These are phyloP conservation scores for Rotaria macrura DNA, from an alignment of 2,888 invertebrate genomes.

Conservation along the genomic window DNA sequence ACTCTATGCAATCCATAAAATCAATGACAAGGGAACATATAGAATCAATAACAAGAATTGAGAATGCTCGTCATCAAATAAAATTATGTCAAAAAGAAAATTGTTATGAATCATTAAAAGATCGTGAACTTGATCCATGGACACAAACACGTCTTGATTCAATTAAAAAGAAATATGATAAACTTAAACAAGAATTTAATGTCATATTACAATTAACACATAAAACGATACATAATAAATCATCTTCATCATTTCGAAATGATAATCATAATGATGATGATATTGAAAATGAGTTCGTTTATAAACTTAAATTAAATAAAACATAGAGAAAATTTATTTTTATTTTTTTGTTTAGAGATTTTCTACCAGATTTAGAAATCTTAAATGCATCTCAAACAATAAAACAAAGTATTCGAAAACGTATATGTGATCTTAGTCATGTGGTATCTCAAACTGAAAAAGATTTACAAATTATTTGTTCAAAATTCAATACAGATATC, in stretches of 20 bases:
- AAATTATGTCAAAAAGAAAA: background rate
- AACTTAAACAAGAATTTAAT: background rate
- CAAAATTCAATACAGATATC: background rate
- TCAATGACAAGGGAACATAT: background rate
- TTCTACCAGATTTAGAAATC: background rate
- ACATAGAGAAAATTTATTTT: background rate
- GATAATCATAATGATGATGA: background rate
- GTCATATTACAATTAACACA: background rate
- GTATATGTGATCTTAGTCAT: background rate
- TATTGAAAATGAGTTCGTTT: background rate
- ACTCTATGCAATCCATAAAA: background rate
- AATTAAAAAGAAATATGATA: background rate
- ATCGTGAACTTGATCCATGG: background rate
- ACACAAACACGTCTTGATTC: background rate
- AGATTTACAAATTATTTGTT: background rate
- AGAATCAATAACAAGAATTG: background rate
- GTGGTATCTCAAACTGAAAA: background rate
- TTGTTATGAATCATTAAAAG: background rate
- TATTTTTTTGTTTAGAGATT: background rate
- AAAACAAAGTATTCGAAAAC: background rate
- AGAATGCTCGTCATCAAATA: constrained; percentile 8
- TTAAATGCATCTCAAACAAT: background rate
- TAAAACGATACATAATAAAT: background rate
- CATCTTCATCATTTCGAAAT: background rate
- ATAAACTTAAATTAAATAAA: no score